Conservation (phyloP, 1,140 invertebrate genomes). For the Pseudomyrmex sp. region DNA sequence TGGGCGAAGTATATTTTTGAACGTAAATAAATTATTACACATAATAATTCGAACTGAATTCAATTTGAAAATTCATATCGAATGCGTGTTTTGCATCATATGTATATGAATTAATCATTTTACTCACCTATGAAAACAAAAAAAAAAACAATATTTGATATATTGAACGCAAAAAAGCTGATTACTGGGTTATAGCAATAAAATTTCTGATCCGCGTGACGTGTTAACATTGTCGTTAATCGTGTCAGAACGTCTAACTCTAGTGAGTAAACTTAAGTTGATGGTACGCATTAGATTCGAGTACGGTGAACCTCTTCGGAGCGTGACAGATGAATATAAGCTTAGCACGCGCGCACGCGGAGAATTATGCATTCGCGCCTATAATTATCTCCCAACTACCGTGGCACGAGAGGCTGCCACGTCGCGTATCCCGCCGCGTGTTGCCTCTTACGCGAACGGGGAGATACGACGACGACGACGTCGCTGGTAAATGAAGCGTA, state of each 20-base stretch:
- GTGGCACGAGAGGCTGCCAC: conserved; percentile 4
- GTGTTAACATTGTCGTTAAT: not conserved
- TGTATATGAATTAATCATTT: no score
- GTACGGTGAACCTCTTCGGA: conserved; percentile 71
- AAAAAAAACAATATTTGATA: no score
- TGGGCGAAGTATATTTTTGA: no score
- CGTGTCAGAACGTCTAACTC: not conserved
- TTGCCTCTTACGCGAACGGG: not conserved
- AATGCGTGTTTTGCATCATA: no score
- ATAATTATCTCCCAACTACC: conserved; percentile 68
- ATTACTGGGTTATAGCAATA: no score
- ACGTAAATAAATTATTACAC: no score
- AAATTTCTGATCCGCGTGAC: no score
- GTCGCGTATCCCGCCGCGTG: not conserved
- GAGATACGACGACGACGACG: not conserved
- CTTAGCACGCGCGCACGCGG: conserved; percentile 46
- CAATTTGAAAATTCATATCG: no score
- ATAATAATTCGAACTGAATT: no score
- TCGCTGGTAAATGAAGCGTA: conserved; percentile 5
- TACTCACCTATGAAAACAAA: no score
- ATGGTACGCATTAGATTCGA: conserved; percentile 40
- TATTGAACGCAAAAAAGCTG: no score
- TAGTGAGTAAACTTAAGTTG: conserved; percentile 37
- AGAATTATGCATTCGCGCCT: conserved; percentile 66
- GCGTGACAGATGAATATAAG: conserved; percentile 73